Percentiles rank a stretch among this genome's conserved stretches.
phyloP scores from a whole-genome alignment of 1,140 invertebrate genomes.

The Polypedilum vanderplanki region DNA sequence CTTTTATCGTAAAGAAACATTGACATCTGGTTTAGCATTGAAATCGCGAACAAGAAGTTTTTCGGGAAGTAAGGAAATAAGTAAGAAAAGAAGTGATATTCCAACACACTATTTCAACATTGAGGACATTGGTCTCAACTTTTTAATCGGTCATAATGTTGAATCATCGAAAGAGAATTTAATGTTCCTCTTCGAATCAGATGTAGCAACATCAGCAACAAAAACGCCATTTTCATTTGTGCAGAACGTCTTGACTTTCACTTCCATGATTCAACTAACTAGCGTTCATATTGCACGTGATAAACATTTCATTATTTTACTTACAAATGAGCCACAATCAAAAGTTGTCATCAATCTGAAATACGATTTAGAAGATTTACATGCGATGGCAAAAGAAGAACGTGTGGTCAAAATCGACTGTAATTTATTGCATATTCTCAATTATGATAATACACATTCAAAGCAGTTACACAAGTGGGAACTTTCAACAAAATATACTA shows the following conservation, averaged over 20 bases:
- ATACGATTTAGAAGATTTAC: background rate
- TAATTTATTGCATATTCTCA: constrained; percentile 4
- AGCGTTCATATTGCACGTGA: background rate
- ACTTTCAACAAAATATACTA: constrained; percentile 8
- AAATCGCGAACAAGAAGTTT: constrained; percentile 37
- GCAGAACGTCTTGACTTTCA: background rate
- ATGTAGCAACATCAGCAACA: background rate
- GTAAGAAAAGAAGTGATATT: background rate
- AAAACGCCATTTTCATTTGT: background rate
- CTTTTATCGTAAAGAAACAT: constrained; percentile 39
- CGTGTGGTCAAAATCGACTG: background rate
- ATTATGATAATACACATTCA: background rate
- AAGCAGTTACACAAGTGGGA: constrained; percentile 23
- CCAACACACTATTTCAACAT: background rate
- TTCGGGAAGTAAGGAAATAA: background rate
- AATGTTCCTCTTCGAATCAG: background rate
- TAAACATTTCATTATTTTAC: background rate
- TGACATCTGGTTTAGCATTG: constrained; percentile 41
- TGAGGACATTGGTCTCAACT: background rate
- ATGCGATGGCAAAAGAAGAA: background rate
- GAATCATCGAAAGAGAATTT: constrained; percentile 16
- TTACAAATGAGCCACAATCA: background rate
- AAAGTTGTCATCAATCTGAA: background rate
- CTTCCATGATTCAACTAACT: constrained; percentile 1
- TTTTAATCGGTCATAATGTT: constrained; percentile 2